Evolutionary conservation across 2,113 vertebrate genomes (phyloP), one percentile per base, ranked within the genome.

Genomic region (Thryonomys swinderianus): DNA sequence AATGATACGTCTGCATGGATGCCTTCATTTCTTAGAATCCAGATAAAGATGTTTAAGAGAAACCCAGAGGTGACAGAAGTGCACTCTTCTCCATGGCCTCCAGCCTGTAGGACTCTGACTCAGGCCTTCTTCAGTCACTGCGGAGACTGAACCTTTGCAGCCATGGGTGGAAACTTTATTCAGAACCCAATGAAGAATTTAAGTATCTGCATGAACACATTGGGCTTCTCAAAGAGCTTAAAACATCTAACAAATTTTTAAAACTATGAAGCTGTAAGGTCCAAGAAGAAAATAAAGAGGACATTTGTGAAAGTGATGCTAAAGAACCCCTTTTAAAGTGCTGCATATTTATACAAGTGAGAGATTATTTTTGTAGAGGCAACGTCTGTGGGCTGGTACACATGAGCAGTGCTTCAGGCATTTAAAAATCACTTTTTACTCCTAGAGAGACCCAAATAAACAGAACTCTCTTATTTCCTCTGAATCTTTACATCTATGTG

Each of bases 251-350:
- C 73, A 97, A 85, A 83, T 95, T n/a, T n/a, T 1, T 32, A 89
- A 93, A 34, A 74, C 90, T 83, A 59, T 73, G 32, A 84, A 79
- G 66, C 59, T 96, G 96, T 96, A 95, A 96, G 92, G 96, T 95
- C 32, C 94, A 94, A 97, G 93, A 96, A 85, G 96, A 95, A 61
- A 80, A 88, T 51, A 64, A 73, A 95, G 97, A 85, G 85, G 89
- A 93, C 96, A 90, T 98, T 97, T 97, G 96, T 97, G 94, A 97
- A 98, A 98, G 93, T 97, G 97, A 98, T 96, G 97, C 97, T 98
- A 98, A 98, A 96, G 94, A 93, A 97, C 96, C 85, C 78, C 95
- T 98, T 98, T 97, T 96, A 97, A 97, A 97, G 96, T 83, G 95
- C 90, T 96, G 94, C 96, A 92, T 97, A 97, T 98, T 98, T 98